Evolutionary conservation across 2,888 invertebrate species (phyloP), one percentile per base, ranked within the genome.

Genomic region (Drosophila kanekoi): DNA sequence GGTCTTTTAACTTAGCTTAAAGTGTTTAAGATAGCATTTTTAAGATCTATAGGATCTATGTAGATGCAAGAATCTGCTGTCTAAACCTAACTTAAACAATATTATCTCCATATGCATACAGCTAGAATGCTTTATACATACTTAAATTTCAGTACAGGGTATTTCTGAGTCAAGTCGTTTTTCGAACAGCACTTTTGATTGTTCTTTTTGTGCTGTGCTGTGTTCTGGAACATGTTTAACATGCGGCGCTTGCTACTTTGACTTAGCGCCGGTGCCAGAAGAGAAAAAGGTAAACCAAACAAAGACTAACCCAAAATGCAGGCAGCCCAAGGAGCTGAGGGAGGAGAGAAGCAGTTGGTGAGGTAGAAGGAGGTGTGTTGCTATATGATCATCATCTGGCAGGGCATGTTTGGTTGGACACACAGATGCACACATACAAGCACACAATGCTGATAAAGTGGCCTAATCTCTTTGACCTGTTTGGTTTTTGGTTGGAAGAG

Each of bases 211-310:
- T 28, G 69, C 51, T 47, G 63, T 61, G 62, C 61, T 57, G 61
- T 87, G 62, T 72, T 73, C 65, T 67, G 73, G 63, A 84, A 84
- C 81, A 85, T 85, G 87, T 87, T 87, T 87, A 85, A 87, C 86
- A 83, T 85, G 86, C 82, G 79, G 74, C 61, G 77, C 77, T 87
- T 74, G 82, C 82, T 79, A 74, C 87, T 79, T 84, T 72, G 79
- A 75, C 74, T 77, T 79, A 89, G 84, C 89, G 89, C 89, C 89
- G 69, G 68, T 65, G 66, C 59, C 62, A 71, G 45, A 64, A 45
- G 54, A 41, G 47, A 72, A 63, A 66, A 74, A 73, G 83, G 73
- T 68, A 80, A 80, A 73, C 56, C 81, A 77, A 81, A 79, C 81
- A 80, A 73, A 70, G 78, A 62, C 49, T 41, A 66, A 63, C 59